These are phyloP conservation scores for Mesorhabditis belari DNA, from an alignment of 2,888 invertebrate genomes.

Conservation along the genomic window DNA sequence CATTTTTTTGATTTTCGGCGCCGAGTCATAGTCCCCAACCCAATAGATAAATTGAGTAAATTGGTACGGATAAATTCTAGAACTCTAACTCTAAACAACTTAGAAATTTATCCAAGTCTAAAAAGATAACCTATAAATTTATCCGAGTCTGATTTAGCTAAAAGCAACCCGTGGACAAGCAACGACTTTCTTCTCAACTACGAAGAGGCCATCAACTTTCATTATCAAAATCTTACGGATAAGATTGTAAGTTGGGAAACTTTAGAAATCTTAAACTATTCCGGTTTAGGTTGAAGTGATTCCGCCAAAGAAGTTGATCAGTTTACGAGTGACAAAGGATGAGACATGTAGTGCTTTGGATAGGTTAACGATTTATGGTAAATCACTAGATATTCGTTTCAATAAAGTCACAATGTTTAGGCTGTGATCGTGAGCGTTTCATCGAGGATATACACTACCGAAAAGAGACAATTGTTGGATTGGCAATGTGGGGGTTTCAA, in stretches of 20 bases:
- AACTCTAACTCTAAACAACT: too few species aligned
- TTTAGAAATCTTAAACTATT: neutral
- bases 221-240: neutral
- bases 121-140: slow-evolving; percentile 7
- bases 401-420: slow-evolving; percentile 7
- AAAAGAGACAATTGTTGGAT: slow-evolving; percentile 29
- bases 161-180: slow-evolving; percentile 17
- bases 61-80: too few species aligned
- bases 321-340: neutral
- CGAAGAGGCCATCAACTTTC: slow-evolving; percentile 5
- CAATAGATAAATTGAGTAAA: too few species aligned
- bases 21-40: too few species aligned
- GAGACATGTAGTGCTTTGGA: slow-evolving; percentile 1
- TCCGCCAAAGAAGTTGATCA: neutral
- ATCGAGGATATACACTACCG: slow-evolving; percentile 30
- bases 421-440: slow-evolving; percentile 31
- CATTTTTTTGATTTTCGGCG: too few species aligned
- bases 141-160: slow-evolving; percentile 2
- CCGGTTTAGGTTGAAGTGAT: neutral
- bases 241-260: neutral
- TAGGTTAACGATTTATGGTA: slow-evolving; percentile 7
- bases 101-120: too few species aligned
- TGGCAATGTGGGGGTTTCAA: slow-evolving; percentile 35
- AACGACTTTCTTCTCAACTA: slow-evolving; percentile 18
- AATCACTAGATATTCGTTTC: neutral